phyloP scores from a whole-genome alignment of 2,113 vertebrate genomes.

The Camarhynchus parvulus region DNA sequence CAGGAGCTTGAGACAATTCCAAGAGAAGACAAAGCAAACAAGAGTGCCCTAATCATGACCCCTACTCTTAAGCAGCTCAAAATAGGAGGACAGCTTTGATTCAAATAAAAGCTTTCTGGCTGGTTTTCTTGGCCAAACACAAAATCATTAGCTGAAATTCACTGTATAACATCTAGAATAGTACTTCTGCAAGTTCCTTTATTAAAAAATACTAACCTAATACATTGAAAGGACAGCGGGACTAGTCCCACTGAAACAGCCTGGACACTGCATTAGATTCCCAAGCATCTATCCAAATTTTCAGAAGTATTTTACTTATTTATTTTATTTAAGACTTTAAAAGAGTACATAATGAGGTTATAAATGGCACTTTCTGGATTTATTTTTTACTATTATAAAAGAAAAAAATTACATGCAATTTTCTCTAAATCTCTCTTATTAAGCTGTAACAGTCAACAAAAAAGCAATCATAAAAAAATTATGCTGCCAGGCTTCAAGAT shows the following conservation, averaged over 20 bases:
- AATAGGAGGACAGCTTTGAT: not conserved
- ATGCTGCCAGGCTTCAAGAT: not conserved
- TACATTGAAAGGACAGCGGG: not conserved
- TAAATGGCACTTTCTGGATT: not conserved
- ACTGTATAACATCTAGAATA: not conserved
- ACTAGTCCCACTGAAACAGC: not conserved
- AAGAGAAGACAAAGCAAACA: not conserved
- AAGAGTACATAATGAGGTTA: not conserved
- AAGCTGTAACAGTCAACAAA: not conserved
- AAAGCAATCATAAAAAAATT: not conserved
- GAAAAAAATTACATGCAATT: not conserved
- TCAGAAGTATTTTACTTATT: not conserved
- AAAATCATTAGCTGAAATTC: not conserved
- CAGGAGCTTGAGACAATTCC: not conserved
- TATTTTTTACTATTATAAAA: not conserved
- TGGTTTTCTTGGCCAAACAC: accelerated
- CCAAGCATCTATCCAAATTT: not conserved
- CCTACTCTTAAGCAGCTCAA: not conserved
- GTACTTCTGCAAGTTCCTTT: not conserved
- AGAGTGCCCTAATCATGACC: not conserved
- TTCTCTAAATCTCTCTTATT: not conserved
- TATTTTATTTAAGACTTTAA: not conserved
- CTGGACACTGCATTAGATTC: not conserved
- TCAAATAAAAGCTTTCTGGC: not conserved
- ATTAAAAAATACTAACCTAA: not conserved